Conservation (phyloP, 2,888 invertebrate species). For the Leistus spinibarbis region DNA sequence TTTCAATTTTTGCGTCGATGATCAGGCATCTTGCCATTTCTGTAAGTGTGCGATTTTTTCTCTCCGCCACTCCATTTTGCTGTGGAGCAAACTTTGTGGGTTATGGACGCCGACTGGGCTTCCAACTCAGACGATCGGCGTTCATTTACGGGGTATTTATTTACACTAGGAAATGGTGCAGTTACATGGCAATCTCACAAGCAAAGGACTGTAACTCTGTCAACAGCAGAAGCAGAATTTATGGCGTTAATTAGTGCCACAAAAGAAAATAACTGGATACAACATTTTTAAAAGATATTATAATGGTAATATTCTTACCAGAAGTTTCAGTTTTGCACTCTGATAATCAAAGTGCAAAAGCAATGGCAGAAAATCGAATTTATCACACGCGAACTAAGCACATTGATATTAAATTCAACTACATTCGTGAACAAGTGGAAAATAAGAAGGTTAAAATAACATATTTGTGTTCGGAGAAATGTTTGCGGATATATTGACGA, state of each 20-base stretch:
- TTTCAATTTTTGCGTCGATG: too few species aligned
- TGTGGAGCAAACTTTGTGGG: neutral
- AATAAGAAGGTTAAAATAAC: neutral
- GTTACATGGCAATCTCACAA: too few species aligned
- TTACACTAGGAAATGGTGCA: too few species aligned
- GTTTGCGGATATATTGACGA: conserved; percentile 8
- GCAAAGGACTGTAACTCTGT: too few species aligned
- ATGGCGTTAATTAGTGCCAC: neutral
- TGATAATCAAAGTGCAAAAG: conserved; percentile 17
- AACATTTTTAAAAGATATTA: neutral
- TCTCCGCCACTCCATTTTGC: too few species aligned
- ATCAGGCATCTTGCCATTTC: too few species aligned
- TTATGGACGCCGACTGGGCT: neutral
- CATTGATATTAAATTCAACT: conserved; percentile 3
- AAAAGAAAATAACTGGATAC: neutral
- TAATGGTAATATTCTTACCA: neutral
- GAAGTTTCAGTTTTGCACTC: too few species aligned
- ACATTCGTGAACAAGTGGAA: neutral
- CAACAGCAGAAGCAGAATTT: too few species aligned
- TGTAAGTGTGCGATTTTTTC: too few species aligned
- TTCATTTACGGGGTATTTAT: too few species aligned
- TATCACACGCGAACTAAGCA: conserved; percentile 6
- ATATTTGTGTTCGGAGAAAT: neutral
- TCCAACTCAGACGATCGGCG: too few species aligned
- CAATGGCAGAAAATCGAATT: neutral